Evolutionary conservation across 2,797 vertebrate genomes (phyloP).

Genomic region (Epinephelus awoara): DNA sequence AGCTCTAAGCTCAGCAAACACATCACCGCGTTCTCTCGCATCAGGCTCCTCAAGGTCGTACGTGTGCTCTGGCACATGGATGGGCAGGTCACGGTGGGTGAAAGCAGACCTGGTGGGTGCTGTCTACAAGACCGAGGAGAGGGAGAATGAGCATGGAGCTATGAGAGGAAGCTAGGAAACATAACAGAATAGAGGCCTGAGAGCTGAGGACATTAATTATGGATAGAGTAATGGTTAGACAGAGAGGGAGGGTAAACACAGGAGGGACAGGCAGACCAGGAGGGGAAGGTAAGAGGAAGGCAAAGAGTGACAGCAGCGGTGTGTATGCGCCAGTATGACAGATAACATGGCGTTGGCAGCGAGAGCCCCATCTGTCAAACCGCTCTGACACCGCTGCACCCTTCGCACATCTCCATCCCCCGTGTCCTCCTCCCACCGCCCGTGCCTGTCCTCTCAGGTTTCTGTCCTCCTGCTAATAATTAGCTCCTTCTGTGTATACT

Average conservation of each 20-base stretch:
- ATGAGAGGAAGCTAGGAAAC: constrained; percentile 2
- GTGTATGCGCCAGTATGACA: constrained; percentile 34
- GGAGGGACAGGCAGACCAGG: constrained; percentile 21
- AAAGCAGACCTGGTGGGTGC: constrained; percentile 65
- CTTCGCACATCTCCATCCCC: constrained; percentile 33
- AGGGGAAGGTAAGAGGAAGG: constrained; percentile 29
- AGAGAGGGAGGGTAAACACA: constrained; percentile 30
- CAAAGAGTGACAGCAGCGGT: constrained; percentile 28
- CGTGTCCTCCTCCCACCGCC: constrained; percentile 20
- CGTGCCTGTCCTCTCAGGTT: constrained; percentile 40
- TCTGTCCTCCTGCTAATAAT: constrained; percentile 54
- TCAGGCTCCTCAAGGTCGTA: constrained; percentile 75
- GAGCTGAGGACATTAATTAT: constrained; percentile 34
- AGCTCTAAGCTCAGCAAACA: constrained; percentile 81
- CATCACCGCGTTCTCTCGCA: constrained; percentile 59
- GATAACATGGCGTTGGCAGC: constrained; percentile 23
- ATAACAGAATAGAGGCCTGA: constrained; percentile 5
- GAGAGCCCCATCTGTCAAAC: constrained; percentile 41
- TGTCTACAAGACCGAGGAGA: constrained; percentile 58
- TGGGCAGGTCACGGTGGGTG: constrained; percentile 61
- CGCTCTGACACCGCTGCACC: constrained; percentile 32
- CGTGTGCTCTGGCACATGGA: constrained; percentile 80
- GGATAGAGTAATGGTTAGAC: constrained; percentile 5
- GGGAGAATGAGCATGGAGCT: neutral
- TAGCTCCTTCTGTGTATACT: constrained; percentile 56